These are phyloP conservation scores for Trisateles emortualis DNA, from an alignment of 2,888 invertebrate genomes.

Conservation along the genomic window DNA sequence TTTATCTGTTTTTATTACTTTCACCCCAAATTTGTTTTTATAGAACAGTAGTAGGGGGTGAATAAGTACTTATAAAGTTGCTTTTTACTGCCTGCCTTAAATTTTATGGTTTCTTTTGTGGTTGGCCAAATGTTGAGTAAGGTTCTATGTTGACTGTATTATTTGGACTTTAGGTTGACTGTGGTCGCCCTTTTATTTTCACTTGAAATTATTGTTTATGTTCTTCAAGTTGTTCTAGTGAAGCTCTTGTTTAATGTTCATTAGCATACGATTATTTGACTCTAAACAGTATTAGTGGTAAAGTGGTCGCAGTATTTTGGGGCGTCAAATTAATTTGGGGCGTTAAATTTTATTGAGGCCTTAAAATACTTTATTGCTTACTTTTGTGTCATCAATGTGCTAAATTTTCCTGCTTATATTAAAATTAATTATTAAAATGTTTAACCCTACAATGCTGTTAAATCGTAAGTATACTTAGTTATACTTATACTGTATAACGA, in stretches of 20 bases:
- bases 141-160: slow-evolving; percentile 49
- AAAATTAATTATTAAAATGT: too few relatives aligned
- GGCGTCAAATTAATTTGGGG: not conserved
- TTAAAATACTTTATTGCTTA: not conserved
- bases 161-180: slow-evolving; percentile 22
- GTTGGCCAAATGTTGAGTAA: slow-evolving; percentile 49
- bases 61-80: slow-evolving; percentile 62
- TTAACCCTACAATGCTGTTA: too few relatives aligned
- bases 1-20: slow-evolving; percentile 57
- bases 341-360: not conserved
- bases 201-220: slow-evolving; percentile 22
- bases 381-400: too few relatives aligned
- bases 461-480: too few relatives aligned
- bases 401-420: too few relatives aligned
- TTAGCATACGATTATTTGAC: not conserved
- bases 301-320: not conserved
- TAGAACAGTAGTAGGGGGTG: slow-evolving; percentile 49
- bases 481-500: slow-evolving; percentile 35
- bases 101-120: slow-evolving; percentile 65
- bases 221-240: not conserved
- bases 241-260: not conserved
- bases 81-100: slow-evolving; percentile 65
- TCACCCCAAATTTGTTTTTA: slow-evolving; percentile 57
- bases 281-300: not conserved
- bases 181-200: slow-evolving; percentile 18